Conservation (phyloP, 2,888 invertebrate species). For the Lysandra coridon region DNA sequence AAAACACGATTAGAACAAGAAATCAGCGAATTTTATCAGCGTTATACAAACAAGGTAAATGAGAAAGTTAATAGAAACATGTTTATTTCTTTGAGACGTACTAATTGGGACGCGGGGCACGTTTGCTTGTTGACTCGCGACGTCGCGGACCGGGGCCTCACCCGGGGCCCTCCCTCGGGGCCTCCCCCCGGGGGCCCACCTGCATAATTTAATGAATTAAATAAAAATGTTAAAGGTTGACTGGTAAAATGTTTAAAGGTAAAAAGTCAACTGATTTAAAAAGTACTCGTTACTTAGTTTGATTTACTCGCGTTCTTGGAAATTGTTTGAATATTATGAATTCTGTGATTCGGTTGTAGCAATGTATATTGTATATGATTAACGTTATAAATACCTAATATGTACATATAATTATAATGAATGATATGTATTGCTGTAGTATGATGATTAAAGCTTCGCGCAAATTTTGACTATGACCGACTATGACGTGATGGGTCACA, state of each 20-base stretch:
- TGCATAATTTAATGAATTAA: slow-evolving; percentile 26
- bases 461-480: too few species aligned
- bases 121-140: slow-evolving; percentile 69
- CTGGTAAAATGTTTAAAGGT: not conserved
- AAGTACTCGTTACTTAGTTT: not conserved
- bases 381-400: too few species aligned
- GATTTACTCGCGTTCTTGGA: not conserved
- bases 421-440: too few species aligned
- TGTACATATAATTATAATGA: too few species aligned
- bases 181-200: slow-evolving; percentile 35
- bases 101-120: slow-evolving; percentile 67
- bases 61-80: slow-evolving; percentile 51
- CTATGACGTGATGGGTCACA: too few species aligned
- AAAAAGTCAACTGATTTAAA: slow-evolving; percentile 1
- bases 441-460: too few species aligned
- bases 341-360: not conserved
- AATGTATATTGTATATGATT: too few species aligned
- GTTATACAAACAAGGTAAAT: slow-evolving; percentile 37
- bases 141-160: slow-evolving; percentile 55
- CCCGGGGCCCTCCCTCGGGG: slow-evolving; percentile 38
- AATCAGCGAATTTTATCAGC: not conserved
- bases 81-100: slow-evolving; percentile 60
- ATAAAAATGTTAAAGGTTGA: slow-evolving; percentile 23
- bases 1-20: not conserved
- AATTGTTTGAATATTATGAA: too few species aligned